Evolutionary conservation across 1,140 invertebrate genomes (phyloP), one percentile per base, ranked within the genome.

Genomic region (Pseudobourletiella spinata): DNA sequence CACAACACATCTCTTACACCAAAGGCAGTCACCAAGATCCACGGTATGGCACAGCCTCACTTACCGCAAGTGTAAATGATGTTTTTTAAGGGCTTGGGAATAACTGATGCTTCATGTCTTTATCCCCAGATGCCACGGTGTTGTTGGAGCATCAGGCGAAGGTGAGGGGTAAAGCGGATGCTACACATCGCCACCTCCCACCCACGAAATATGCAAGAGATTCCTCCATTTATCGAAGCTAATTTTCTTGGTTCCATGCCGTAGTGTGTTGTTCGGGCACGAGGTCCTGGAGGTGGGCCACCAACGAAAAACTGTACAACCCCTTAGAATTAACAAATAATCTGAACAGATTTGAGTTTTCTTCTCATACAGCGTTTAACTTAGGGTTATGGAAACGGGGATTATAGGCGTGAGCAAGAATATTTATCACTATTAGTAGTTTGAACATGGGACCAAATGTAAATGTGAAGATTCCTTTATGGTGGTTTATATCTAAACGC

Each of bases 121-220:
- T 54, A 30, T n/a, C 24, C 11, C 22, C 43, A 55, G 48, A 64
- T 16, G 15, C 26, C 18, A 18, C 57, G 18, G 20, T 39, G 4
- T 32, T 16, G 11, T 16, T 65, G 26, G 58, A 39, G 8, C 18
- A 57, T 16, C 32, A 20, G 30, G 26, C 14, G 6, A 43, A 42
- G 39, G 14, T n/a, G 28, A 35, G 6, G 24, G 24, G 54, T 39
- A 15, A 35, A 57, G 32, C 3, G 15, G 18, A 44, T 25, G 6
- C 16, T 25, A 26, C 63, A 63, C 59, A 65, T 42, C 54, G 63
- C 22, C 63, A 65, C 50, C 60, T 57, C 20, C 59, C 51, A 50
- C 56, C 44, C 18, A 55, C 54, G 1, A 60, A 63, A 52, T 69
- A 69, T 52, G 67, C 67, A 4, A 35, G 67, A 50, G 67, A 69